Base-by-base conservation (phyloP, 2,113 vertebrate genomes). In the Atherinomorus stipes region DNA sequence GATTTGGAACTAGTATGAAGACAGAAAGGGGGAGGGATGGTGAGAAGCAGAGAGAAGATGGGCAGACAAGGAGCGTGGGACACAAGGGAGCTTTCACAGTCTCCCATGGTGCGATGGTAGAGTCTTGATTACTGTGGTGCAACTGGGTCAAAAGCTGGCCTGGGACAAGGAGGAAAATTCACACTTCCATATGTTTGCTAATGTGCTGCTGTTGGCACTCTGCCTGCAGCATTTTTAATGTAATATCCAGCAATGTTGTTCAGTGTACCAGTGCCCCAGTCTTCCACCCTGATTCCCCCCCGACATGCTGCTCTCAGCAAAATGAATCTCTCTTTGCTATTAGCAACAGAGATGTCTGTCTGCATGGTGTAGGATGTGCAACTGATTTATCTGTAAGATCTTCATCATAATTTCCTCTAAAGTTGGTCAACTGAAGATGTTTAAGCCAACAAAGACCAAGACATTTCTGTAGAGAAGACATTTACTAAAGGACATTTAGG, bases 221-320 rank as follows among this genome's bases (percentile, higher is more conserved):
- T 81, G 95, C 95, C 94, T 92, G 74, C 69, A 74, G 56, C 66
- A 80, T 50, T 31, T 85, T 93, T 92, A 91, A 94, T 85, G 84
- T 87, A 74, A 95, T 89, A 93, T 80, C 88, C 81, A 57, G 60
- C 61, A 76, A 80, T 58, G 4, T 76, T 83, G 70, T 80, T 93
- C 86, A 88, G 73, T 44, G 77, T 72, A 86, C 66, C 81, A 80
- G 71, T 70, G 75, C 60, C 56, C 67, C 60, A 16, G 56, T 86
- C 75, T 85, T 76, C 76, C 80, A 86, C 74, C 31, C 76, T 42
- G 71, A 47, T 60, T 83, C 83, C 91, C 86, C 82, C 78, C 62
- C 83, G 66, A 82, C 84, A 71, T 53, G 84, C 68, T 5, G 8
- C 79, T 77, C 67, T 79, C 67, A 81, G 59, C 74, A 59, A 64